phyloP scores from a whole-genome alignment of 2,113 vertebrate species.

The Paraplagusia blochii region DNA sequence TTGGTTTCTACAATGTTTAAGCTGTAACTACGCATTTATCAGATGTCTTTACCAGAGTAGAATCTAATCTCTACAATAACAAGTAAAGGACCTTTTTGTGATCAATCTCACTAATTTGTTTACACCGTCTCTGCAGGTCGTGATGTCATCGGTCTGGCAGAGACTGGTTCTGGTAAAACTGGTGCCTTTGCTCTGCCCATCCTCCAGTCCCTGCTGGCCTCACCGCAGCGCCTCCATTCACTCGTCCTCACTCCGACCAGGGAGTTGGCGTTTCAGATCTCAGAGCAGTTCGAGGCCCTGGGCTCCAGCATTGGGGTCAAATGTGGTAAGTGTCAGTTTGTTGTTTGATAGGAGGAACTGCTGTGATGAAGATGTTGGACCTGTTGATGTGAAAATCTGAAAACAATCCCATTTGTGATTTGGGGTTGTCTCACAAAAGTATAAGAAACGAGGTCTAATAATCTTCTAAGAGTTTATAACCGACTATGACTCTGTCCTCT shows the following conservation, averaged over 20 bases:
- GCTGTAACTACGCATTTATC: too few species aligned
- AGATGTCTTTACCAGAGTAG: too few species aligned
- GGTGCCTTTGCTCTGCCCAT: slow-evolving; percentile 95
- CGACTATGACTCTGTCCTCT: too few species aligned
- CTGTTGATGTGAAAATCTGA: too few species aligned
- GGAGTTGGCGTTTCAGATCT: slow-evolving; percentile 95
- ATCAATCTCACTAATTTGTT: neutral
- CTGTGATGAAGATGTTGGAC: too few species aligned
- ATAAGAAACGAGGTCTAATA: too few species aligned
- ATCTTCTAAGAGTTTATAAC: too few species aligned
- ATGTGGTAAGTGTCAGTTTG: slow-evolving; percentile 73
- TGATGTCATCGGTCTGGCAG: slow-evolving; percentile 93
- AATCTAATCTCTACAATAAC: too few species aligned
- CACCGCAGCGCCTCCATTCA: slow-evolving; percentile 88
- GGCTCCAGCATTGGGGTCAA: slow-evolving; percentile 96
- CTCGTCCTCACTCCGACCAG: slow-evolving; percentile 94
- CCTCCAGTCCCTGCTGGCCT: slow-evolving; percentile 87
- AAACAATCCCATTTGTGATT: too few species aligned
- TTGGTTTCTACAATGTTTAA: too few species aligned
- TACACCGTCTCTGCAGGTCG: slow-evolving; percentile 66
- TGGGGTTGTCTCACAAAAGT: too few species aligned
- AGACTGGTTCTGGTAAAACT: slow-evolving; percentile 97
- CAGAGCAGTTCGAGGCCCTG: slow-evolving; percentile 96
- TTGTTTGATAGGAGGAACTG: too few species aligned
- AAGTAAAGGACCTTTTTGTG: neutral